Percentiles rank a stretch among this genome's conserved stretches.
phyloP scores from a whole-genome alignment of 2,888 invertebrate genomes.

The Tolmerus cingulatus region DNA sequence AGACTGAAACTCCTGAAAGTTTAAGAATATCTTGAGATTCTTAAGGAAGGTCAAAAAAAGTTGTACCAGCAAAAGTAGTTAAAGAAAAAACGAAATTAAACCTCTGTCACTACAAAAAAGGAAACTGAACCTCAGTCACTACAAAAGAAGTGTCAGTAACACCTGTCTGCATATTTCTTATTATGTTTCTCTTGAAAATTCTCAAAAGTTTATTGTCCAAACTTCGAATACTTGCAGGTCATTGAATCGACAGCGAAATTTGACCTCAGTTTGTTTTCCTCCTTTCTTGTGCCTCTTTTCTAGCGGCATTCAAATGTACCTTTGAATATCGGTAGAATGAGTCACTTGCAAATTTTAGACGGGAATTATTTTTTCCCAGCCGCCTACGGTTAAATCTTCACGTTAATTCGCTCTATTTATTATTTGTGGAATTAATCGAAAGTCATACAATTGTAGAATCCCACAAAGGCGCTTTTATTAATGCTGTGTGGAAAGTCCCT shows the following conservation, averaged over 20 bases:
- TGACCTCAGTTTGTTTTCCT: background rate
- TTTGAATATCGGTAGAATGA: background rate
- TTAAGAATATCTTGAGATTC: background rate
- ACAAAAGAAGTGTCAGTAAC: background rate
- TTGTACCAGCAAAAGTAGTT: background rate
- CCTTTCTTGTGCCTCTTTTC: background rate
- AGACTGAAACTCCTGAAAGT: too few relatives aligned
- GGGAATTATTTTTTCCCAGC: background rate
- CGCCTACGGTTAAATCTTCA: background rate
- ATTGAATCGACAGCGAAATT: background rate
- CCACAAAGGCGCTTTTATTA: background rate
- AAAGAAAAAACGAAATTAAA: background rate
- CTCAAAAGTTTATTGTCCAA: background rate
- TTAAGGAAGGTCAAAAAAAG: background rate
- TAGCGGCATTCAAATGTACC: background rate
- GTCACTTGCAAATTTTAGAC: background rate
- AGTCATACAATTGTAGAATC: background rate
- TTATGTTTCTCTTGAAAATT: background rate
- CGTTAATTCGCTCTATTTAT: background rate
- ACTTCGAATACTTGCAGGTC: background rate
- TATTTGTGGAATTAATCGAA: background rate
- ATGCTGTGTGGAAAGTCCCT: background rate
- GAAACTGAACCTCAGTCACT: background rate
- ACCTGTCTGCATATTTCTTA: background rate
- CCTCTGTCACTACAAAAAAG: background rate